These are phyloP conservation scores for Amniataba percoides DNA, from an alignment of 2,797 vertebrate genomes.

Conservation along the genomic window DNA sequence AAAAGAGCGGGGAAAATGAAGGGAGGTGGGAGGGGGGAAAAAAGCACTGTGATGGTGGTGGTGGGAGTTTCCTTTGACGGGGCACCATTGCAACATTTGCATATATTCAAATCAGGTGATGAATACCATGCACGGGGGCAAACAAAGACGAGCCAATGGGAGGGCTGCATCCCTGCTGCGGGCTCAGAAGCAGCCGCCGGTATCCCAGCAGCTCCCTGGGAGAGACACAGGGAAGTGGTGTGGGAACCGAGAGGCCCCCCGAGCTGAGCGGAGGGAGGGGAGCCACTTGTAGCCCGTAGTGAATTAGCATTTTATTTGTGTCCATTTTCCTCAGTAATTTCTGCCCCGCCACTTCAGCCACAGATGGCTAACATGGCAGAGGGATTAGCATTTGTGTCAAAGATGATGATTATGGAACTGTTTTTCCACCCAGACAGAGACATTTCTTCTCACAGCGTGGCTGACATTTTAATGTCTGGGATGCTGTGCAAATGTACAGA, in stretches of 20 bases:
- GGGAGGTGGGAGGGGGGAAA: slow-evolving; percentile 23
- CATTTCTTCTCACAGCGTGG: slow-evolving; percentile 54
- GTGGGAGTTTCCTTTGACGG: slow-evolving; percentile 75
- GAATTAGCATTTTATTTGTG: slow-evolving; percentile 86
- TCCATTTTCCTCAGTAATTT: slow-evolving; percentile 82
- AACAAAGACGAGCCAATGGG: slow-evolving; percentile 81
- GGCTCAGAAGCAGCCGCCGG: slow-evolving; percentile 67
- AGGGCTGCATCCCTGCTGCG: slow-evolving; percentile 66
- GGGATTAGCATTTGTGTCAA: slow-evolving; percentile 80
- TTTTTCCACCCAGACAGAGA: slow-evolving; percentile 62
- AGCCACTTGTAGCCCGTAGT: slow-evolving; percentile 75
- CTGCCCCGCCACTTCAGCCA: slow-evolving; percentile 77
- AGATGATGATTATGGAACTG: slow-evolving; percentile 76
- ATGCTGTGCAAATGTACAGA: slow-evolving; percentile 1
- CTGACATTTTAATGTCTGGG: slow-evolving; percentile 32
- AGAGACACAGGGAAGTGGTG: slow-evolving; percentile 78
- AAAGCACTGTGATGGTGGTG: slow-evolving; percentile 12
- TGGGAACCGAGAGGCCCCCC: slow-evolving; percentile 85
- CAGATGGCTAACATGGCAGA: slow-evolving; percentile 82
- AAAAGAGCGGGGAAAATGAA: slow-evolving; percentile 70
- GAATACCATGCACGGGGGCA: slow-evolving; percentile 74
- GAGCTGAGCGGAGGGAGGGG: slow-evolving; percentile 69
- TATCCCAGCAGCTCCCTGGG: slow-evolving; percentile 77
- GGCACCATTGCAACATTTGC: slow-evolving; percentile 81
- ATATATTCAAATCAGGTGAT: slow-evolving; percentile 85